phyloP scores from a whole-genome alignment of 2,888 invertebrate genomes.

The Mesorhabditis sp. region DNA sequence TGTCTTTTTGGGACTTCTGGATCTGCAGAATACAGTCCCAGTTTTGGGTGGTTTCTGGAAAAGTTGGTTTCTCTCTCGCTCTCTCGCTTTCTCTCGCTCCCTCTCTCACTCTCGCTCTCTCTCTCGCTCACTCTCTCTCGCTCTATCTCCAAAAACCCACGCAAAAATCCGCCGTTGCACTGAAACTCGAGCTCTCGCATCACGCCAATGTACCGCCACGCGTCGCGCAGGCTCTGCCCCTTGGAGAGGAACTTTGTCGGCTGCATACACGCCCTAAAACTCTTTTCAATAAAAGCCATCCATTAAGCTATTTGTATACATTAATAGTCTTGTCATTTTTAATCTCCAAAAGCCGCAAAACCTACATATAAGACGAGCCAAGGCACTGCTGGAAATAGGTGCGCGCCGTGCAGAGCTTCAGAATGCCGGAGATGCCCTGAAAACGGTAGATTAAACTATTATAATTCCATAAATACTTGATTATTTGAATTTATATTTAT shows the following conservation, averaged over 20 bases:
- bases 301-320: too few relatives aligned
- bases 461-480: not conserved
- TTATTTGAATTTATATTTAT: too few relatives aligned
- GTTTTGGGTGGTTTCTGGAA: not conserved
- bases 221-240: not conserved
- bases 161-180: conserved; percentile 8
- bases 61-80: too few relatives aligned
- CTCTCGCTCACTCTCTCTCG: too few relatives aligned
- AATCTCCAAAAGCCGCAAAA: not conserved
- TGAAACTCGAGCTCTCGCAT: conserved; percentile 5
- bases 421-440: conserved; percentile 5
- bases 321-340: too few relatives aligned
- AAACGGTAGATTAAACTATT: not conserved
- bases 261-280: not conserved
- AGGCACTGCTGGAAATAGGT: not conserved
- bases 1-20: not conserved
- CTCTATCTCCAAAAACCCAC: not conserved
- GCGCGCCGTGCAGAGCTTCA: conserved; percentile 3
- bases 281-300: not conserved
- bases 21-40: conserved; percentile 3
- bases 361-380: not conserved
- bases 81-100: too few relatives aligned
- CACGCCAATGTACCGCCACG: not conserved
- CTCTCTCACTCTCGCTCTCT: too few relatives aligned
- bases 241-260: not conserved